Percentiles rank a stretch among this genome's conserved stretches.
These are phyloP conservation scores for Heloderma charlesbogerti DNA, from an alignment of 2,113 vertebrate species.

Conservation along the genomic window DNA sequence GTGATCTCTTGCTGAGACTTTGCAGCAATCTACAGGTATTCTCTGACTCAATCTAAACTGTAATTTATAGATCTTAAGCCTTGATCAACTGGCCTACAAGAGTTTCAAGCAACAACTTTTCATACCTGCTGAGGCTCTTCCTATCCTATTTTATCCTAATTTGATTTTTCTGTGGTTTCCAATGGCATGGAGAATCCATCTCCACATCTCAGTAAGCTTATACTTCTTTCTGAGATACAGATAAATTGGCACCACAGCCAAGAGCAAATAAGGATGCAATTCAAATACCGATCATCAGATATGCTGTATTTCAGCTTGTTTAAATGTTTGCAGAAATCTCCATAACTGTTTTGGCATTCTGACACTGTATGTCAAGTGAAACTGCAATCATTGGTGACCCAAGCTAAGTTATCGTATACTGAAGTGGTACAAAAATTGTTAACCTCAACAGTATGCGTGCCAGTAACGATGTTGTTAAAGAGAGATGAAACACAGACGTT, in stretches of 20 bases:
- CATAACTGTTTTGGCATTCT: constrained; percentile 18
- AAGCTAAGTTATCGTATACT: background rate
- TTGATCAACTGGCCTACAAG: background rate
- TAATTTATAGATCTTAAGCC: background rate
- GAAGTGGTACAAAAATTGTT: constrained; percentile 36
- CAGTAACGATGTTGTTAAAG: constrained; percentile 32
- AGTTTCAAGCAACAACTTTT: constrained; percentile 2
- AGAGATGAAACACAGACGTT: constrained; percentile 20
- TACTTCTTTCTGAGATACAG: background rate
- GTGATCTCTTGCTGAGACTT: constrained; percentile 24
- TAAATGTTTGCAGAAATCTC: constrained; percentile 5
- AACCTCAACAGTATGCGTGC: constrained; percentile 39
- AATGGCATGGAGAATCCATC: background rate
- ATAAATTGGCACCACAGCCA: background rate
- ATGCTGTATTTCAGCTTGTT: background rate
- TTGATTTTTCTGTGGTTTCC: constrained; percentile 9
- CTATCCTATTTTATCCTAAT: background rate
- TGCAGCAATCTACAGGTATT: background rate
- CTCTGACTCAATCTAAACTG: background rate
- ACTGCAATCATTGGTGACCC: constrained; percentile 7
- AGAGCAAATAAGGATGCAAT: background rate
- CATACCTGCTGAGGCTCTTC: background rate
- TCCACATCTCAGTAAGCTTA: background rate
- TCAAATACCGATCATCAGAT: constrained; percentile 12
- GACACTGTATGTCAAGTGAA: background rate